phyloP scores from a whole-genome alignment of 2,888 invertebrate species.

The Caenorhabditis sp. region DNA sequence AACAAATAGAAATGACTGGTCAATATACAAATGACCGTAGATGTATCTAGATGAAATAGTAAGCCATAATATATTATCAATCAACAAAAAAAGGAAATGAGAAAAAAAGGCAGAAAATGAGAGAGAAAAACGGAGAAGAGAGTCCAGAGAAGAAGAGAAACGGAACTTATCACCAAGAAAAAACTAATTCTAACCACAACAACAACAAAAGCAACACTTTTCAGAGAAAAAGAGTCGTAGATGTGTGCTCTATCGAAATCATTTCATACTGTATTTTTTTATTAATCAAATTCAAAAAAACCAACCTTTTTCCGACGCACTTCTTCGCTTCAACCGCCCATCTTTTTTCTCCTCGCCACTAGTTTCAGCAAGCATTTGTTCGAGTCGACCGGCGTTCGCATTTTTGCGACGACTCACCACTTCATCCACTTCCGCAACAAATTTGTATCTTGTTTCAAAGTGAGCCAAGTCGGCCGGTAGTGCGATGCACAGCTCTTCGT shows the following conservation, averaged over 20 bases:
- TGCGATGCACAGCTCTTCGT: slow-evolving; percentile 48
- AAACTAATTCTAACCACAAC: no score
- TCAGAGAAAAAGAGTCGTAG: background rate
- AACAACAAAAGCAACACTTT: background rate
- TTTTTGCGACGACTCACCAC: slow-evolving; percentile 18
- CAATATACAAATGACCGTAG: no score
- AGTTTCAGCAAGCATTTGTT: slow-evolving; percentile 29
- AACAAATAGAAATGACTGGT: no score
- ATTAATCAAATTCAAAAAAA: no score
- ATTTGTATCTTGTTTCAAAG: slow-evolving; percentile 27
- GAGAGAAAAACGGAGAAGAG: slow-evolving; percentile 12
- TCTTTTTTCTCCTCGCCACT: background rate
- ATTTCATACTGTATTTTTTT: no score
- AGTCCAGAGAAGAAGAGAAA: background rate
- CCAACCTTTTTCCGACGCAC: background rate
- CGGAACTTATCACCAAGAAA: background rate
- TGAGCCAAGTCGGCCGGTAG: slow-evolving; percentile 47
- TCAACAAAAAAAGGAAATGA: slow-evolving; percentile 9
- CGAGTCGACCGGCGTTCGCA: slow-evolving; percentile 25
- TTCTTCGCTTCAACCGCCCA: background rate
- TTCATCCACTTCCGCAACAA: slow-evolving; percentile 18
- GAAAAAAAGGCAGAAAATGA: background rate
- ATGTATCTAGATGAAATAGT: no score
- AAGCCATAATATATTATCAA: background rate
- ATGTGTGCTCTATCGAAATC: no score